Conservation (phyloP, 2,888 invertebrate species). For the Liodrosophila aerea region DNA sequence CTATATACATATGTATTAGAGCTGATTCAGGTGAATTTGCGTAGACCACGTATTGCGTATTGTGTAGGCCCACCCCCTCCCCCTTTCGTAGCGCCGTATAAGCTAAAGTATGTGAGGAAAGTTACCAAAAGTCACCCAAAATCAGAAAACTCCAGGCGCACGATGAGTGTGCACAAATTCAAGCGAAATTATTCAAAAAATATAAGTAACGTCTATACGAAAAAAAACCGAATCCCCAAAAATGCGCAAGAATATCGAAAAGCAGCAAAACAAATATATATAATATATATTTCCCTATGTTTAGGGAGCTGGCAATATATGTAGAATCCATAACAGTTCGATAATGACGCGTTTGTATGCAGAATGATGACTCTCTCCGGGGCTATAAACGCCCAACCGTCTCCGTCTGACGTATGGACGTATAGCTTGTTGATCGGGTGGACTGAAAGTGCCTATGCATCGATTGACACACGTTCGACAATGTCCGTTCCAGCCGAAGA, state of each 20-base stretch:
- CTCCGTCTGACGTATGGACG: conserved; percentile 6
- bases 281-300: not conserved
- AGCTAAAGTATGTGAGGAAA: conserved; percentile 6
- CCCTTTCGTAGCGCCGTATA: not conserved
- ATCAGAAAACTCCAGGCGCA: conserved; percentile 23
- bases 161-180: conserved; percentile 30
- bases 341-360: conserved; percentile 51
- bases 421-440: not conserved
- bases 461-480: not conserved
- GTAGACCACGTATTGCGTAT: conserved; percentile 4
- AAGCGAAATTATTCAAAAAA: conserved; percentile 20
- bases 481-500: conserved; percentile 8
- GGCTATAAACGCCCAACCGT: conserved; percentile 27
- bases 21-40: conserved; percentile 3
- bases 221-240: conserved; percentile 24
- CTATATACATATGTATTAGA: not conserved
- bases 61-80: not conserved
- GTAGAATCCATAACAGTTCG: conserved; percentile 28
- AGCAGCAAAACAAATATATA: conserved; percentile 6
- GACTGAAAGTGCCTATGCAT: not conserved
- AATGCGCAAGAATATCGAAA: conserved; percentile 37
- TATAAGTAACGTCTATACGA: too few relatives aligned
- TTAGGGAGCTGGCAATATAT: not conserved
- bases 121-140: conserved; percentile 6
- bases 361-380: conserved; percentile 1